Evolutionary conservation across 2,888 invertebrate species (phyloP).

Genomic region (Hydriomena furcata): DNA sequence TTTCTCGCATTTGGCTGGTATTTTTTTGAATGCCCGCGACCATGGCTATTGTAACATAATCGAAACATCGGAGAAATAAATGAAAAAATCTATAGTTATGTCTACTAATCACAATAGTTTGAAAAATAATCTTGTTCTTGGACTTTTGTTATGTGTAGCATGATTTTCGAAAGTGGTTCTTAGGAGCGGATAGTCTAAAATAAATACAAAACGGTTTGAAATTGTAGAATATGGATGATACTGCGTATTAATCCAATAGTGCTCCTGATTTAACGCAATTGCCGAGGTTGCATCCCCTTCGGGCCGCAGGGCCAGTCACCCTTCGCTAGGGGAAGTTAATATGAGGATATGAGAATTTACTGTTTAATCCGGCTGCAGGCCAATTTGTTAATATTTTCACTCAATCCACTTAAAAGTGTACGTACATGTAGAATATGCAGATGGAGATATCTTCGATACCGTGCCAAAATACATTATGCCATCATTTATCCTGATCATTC

Average conservation of each 20-base stretch:
- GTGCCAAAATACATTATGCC: too few species aligned
- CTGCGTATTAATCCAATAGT: slow-evolving; percentile 72
- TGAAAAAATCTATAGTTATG: too few species aligned
- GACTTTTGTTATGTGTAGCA: too few species aligned
- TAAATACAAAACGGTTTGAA: slow-evolving; percentile 23
- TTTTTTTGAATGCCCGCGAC: too few species aligned
- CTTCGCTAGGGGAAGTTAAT: slow-evolving; percentile 78
- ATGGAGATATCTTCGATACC: slow-evolving; percentile 16
- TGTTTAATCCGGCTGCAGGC: slow-evolving; percentile 80
- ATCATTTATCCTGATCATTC: too few species aligned
- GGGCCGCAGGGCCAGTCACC: slow-evolving; percentile 65
- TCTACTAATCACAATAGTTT: too few species aligned
- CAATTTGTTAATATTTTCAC: slow-evolving; percentile 83
- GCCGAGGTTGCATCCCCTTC: slow-evolving; percentile 77
- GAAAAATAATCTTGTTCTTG: too few species aligned
- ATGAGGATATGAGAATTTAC: slow-evolving; percentile 83
- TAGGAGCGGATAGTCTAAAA: neutral
- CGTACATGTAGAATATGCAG: slow-evolving; percentile 44
- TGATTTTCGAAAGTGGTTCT: too few species aligned
- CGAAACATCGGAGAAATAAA: too few species aligned
- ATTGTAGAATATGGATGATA: slow-evolving; percentile 47
- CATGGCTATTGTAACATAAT: too few species aligned
- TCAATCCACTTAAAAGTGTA: slow-evolving; percentile 79
- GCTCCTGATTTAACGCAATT: slow-evolving; percentile 79
- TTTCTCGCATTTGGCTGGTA: too few species aligned